Conservation (phyloP, 2,113 vertebrate species). For the Xiphorhynchus elegans region DNA sequence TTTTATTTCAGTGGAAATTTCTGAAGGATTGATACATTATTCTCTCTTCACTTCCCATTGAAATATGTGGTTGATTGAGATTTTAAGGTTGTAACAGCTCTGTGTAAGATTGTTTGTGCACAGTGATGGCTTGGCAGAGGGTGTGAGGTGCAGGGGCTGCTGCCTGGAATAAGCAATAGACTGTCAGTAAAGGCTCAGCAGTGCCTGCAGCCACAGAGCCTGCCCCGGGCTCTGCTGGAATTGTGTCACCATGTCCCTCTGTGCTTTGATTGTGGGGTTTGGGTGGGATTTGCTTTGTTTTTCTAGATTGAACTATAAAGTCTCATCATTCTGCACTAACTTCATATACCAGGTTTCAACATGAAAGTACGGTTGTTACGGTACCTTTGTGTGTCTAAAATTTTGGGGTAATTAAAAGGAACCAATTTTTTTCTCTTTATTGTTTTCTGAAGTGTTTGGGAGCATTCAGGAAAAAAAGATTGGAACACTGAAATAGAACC, state of each 20-base stretch:
- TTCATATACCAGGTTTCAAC: background rate
- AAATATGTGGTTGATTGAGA: background rate
- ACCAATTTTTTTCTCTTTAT: background rate
- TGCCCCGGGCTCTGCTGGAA: background rate
- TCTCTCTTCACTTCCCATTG: background rate
- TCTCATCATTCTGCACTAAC: background rate
- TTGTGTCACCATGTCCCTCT: background rate
- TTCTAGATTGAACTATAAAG: background rate
- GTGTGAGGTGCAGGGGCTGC: background rate
- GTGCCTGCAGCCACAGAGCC: background rate
- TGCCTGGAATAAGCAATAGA: background rate
- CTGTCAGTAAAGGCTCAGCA: background rate
- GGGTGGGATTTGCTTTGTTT: background rate
- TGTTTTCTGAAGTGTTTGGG: background rate
- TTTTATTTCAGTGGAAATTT: background rate
- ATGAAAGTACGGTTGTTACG: background rate
- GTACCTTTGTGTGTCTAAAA: background rate
- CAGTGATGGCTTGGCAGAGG: background rate
- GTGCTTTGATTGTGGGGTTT: background rate
- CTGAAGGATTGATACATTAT: background rate
- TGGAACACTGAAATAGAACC: background rate
- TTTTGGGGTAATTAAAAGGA: background rate
- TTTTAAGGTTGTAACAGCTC: background rate
- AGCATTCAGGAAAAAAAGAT: background rate
- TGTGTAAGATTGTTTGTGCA: background rate